phyloP scores from a whole-genome alignment of 1,140 invertebrate genomes.

The Trichonephila clavipes region DNA sequence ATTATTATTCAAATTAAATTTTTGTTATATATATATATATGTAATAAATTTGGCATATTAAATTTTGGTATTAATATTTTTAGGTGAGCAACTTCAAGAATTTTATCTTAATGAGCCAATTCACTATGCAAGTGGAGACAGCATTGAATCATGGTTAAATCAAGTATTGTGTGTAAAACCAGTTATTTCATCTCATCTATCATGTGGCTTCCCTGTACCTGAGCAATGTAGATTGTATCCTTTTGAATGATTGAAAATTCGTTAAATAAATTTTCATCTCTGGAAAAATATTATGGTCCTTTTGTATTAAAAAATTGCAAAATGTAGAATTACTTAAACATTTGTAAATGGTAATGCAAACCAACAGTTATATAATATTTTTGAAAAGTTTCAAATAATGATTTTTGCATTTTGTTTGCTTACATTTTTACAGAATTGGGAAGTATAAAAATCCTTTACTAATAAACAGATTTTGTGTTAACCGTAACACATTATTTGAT shows the following conservation, averaged over 20 bases:
- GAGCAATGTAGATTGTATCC: constrained; percentile 92
- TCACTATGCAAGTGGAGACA: constrained; percentile 93
- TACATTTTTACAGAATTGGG: no score
- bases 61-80: neutral
- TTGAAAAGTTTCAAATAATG: no score
- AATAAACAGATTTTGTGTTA: constrained; percentile 82
- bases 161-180: constrained; percentile 95
- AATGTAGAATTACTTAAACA: no score
- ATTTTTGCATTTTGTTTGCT: no score
- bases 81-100: constrained; percentile 82
- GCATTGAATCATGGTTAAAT: constrained; percentile 95
- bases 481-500: constrained; percentile 96
- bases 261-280: no score
- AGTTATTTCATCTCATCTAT: constrained; percentile 81
- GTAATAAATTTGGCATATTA: neutral
- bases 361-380: no score
- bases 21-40: no score
- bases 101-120: constrained; percentile 95
- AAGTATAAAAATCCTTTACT: constrained; percentile 57
- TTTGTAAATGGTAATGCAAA: no score
- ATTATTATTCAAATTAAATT: neutral
- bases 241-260: constrained; percentile 30
- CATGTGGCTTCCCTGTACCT: constrained; percentile 93
- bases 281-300: no score
- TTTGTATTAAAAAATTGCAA: no score